Conservation (phyloP, 1,140 invertebrate species). For the Philaenus spumarius region DNA sequence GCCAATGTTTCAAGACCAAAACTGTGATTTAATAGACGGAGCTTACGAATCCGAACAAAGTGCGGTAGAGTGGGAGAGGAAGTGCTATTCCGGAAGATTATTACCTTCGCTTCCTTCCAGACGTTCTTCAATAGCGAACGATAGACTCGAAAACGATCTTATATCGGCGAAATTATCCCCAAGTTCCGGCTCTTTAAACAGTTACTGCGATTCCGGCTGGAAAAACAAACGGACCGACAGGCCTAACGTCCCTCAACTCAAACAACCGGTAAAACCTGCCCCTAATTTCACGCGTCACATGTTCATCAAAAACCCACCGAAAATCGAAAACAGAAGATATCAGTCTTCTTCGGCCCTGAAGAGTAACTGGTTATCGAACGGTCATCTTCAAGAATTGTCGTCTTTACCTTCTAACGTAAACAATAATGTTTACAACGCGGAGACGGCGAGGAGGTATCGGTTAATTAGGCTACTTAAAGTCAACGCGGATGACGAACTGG, state of each 20-base stretch:
- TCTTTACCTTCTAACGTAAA: slow-evolving; percentile 40
- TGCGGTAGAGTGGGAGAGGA: slow-evolving; percentile 14
- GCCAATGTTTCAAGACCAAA: neutral
- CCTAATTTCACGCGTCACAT: slow-evolving; percentile 28
- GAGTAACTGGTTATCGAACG: neutral
- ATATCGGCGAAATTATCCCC: neutral
- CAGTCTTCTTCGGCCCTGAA: slow-evolving; percentile 8
- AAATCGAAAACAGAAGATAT: slow-evolving; percentile 3
- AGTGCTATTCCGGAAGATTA: slow-evolving; percentile 13
- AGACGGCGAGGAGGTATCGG: slow-evolving; percentile 36
- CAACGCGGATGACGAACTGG: slow-evolving; percentile 56
- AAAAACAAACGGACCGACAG: neutral
- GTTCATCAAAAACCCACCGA: slow-evolving; percentile 26
- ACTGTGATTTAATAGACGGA: neutral
- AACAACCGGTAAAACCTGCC: neutral
- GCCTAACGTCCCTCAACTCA: neutral
- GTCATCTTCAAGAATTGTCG: slow-evolving; percentile 38
- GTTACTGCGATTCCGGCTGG: slow-evolving; percentile 19
- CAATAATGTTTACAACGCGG: slow-evolving; percentile 15
- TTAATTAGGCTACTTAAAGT: slow-evolving; percentile 45
- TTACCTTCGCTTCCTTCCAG: slow-evolving; percentile 6
- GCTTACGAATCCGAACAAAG: neutral
- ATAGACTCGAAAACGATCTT: neutral
- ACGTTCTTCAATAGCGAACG: neutral
- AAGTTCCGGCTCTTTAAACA: slow-evolving; percentile 19